These are phyloP conservation scores for Drosophila conformis DNA, from an alignment of 2,888 invertebrate genomes.

Conservation along the genomic window DNA sequence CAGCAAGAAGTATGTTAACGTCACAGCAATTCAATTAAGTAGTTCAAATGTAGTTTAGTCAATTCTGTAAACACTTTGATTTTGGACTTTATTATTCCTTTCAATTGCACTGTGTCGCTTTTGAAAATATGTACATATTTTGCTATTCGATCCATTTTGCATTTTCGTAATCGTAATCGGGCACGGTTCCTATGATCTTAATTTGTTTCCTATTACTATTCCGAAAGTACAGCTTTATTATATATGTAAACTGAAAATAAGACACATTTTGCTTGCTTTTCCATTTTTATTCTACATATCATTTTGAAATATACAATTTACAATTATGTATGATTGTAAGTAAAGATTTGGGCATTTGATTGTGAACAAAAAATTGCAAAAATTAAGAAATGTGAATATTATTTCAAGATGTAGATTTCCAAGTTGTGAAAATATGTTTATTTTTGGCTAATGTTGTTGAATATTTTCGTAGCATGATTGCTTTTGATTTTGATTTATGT, in stretches of 20 bases:
- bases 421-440: neutral
- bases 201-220: neutral
- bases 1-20: constrained; percentile 48
- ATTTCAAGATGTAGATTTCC: neutral
- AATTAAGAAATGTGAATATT: neutral
- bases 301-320: neutral
- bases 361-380: neutral
- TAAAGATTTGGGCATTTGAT: neutral
- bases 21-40: constrained; percentile 21
- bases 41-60: constrained; percentile 12
- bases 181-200: neutral
- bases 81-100: neutral
- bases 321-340: neutral
- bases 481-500: neutral
- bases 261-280: neutral
- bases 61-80: neutral
- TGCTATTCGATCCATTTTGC: neutral
- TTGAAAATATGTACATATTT: constrained; percentile 10
- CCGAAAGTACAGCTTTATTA: neutral
- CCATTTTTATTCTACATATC: neutral
- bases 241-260: neutral
- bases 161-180: neutral
- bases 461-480: neutral
- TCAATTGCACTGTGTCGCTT: constrained; percentile 16
- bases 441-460: neutral